phyloP scores from a whole-genome alignment of 2,113 vertebrate genomes.

The Ahaetulla prasina region DNA sequence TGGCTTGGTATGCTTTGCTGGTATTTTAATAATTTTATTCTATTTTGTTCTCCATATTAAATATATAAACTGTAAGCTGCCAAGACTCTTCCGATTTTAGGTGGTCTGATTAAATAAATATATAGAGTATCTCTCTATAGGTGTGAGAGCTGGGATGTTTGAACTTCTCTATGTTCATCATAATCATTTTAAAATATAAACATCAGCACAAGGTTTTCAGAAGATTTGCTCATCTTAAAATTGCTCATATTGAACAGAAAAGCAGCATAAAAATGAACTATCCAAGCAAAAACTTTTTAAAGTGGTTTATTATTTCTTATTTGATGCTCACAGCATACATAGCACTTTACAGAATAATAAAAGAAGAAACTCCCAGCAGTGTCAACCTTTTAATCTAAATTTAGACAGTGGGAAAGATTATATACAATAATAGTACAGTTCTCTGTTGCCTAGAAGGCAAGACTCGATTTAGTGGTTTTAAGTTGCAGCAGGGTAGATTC shows the following conservation, averaged over 20 bases:
- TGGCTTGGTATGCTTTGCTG: neutral
- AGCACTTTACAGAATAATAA: neutral
- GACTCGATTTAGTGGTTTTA: neutral
- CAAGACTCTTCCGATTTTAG: neutral
- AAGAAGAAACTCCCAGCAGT: neutral
- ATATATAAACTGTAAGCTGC: neutral
- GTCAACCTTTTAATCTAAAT: neutral
- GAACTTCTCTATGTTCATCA: neutral
- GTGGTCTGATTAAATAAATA: neutral
- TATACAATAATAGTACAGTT: neutral
- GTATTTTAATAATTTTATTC: neutral
- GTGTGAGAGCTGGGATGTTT: neutral
- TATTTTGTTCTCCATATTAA: neutral
- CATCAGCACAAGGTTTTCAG: neutral
- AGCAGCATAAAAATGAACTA: neutral
- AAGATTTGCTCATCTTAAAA: neutral
- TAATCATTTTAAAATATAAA: neutral
- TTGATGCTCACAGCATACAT: neutral
- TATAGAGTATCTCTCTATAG: neutral
- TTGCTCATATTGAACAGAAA: neutral
- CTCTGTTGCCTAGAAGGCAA: neutral
- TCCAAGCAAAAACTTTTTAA: neutral
- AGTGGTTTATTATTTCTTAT: neutral
- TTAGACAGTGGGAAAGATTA: neutral
- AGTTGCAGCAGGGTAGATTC: neutral